Evolutionary conservation across 2,888 invertebrate species (phyloP).

Genomic region (Frankliniella fusca): DNA sequence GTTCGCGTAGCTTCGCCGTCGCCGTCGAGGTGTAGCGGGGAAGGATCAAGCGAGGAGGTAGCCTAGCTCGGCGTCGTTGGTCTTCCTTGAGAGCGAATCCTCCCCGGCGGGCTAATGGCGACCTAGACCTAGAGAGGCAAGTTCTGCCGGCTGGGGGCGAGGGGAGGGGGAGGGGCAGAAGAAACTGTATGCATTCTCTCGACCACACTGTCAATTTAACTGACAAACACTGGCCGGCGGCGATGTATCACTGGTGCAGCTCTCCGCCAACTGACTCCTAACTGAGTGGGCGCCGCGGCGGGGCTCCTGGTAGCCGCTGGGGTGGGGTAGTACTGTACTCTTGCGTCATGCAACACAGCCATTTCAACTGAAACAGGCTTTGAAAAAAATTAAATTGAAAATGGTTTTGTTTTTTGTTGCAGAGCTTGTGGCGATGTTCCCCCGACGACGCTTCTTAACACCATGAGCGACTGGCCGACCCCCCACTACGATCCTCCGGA

Average conservation of each 20-base stretch:
- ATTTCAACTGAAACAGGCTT: neutral
- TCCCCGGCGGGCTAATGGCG: too few relatives aligned
- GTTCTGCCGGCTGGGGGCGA: too few relatives aligned
- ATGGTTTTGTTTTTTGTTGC: neutral
- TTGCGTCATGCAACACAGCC: neutral
- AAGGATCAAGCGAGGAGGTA: too few relatives aligned
- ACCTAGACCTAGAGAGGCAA: too few relatives aligned
- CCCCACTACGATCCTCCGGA: neutral
- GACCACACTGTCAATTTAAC: too few relatives aligned
- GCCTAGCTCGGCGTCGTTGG: too few relatives aligned
- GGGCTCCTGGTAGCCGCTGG: neutral
- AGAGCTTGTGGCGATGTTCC: constrained; percentile 14
- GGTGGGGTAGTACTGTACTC: neutral
- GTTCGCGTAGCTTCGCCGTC: neutral
- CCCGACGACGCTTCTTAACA: neutral
- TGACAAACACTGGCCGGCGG: too few relatives aligned
- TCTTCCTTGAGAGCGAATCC: too few relatives aligned
- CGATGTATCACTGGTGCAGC: neutral
- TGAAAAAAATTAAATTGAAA: neutral
- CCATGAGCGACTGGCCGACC: constrained; percentile 17
- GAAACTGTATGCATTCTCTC: too few relatives aligned
- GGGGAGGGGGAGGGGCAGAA: too few relatives aligned
- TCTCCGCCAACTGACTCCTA: too few relatives aligned
- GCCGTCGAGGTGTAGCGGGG: too few relatives aligned
- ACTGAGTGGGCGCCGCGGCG: neutral